A percentile compares a stretch with the other conserved stretches of the same genome.
Evolutionary conservation across 2,797 vertebrate genomes (phyloP).

Genomic region (Gymnothorax javanicus): DNA sequence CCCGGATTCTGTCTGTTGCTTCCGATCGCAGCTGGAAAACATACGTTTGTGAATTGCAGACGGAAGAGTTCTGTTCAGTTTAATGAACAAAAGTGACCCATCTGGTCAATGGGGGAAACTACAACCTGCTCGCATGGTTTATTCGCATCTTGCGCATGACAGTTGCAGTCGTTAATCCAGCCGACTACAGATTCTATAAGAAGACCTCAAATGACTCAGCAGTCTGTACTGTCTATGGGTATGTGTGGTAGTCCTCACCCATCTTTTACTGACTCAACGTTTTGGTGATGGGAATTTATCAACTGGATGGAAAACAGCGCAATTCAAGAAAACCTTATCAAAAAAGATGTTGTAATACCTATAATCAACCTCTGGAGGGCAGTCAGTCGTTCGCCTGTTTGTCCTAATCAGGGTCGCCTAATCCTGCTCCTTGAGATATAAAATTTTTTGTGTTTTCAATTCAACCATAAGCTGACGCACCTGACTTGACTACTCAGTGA

Average conservation of each 20-base stretch:
- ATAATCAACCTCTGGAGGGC: not conserved
- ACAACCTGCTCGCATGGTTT: not conserved
- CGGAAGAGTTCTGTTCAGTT: not conserved
- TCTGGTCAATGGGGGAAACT: not conserved
- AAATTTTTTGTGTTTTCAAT: too few relatives aligned
- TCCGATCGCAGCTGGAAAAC: not conserved
- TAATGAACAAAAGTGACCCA: too few relatives aligned
- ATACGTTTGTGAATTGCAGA: not conserved
- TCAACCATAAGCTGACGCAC: too few relatives aligned
- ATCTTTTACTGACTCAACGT: too few relatives aligned
- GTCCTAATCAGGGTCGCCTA: not conserved
- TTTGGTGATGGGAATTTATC: not conserved
- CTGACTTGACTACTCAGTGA: too few relatives aligned
- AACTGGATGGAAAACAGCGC: not conserved
- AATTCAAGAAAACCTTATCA: not conserved
- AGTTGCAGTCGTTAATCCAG: not conserved
- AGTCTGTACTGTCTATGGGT: too few relatives aligned
- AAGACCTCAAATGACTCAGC: too few relatives aligned
- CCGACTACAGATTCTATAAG: not conserved
- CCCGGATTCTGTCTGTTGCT: not conserved
- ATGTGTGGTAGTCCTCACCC: too few relatives aligned
- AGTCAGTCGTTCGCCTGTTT: not conserved
- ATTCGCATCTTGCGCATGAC: not conserved
- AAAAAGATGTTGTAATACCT: not conserved
- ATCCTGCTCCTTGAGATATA: too few relatives aligned